Evolutionary conservation across 2,797 vertebrate species (phyloP).

Genomic region (Salmo trutta): DNA sequence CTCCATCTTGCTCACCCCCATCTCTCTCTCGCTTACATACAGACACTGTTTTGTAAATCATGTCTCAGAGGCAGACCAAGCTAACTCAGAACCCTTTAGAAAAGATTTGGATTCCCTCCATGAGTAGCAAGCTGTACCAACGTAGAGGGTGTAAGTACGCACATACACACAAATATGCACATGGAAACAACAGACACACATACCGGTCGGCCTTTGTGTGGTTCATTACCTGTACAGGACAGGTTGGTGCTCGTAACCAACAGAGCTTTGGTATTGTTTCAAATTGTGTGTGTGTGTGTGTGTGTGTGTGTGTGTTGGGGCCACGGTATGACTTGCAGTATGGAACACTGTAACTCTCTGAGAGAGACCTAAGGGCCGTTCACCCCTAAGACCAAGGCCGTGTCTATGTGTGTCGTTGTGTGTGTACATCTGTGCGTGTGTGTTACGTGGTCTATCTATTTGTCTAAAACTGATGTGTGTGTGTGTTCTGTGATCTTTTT

Average conservation of each 20-base stretch:
- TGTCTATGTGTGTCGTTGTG: conserved; percentile 11
- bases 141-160: conserved; percentile 85
- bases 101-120: conserved; percentile 86
- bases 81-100: conserved; percentile 83
- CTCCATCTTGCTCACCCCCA: not conserved
- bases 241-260: not conserved
- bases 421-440: conserved; percentile 2
- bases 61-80: conserved; percentile 67
- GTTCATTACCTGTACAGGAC: not conserved
- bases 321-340: not conserved
- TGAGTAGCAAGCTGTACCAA: conserved; percentile 70
- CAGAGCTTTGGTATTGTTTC: not conserved
- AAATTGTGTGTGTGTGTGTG: not conserved
- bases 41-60: conserved; percentile 40
- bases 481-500: not conserved
- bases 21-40: not conserved
- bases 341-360: not conserved
- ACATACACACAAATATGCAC: conserved; percentile 17
- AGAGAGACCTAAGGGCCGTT: conserved; percentile 41
- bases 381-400: conserved; percentile 31
- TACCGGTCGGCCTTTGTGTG: not conserved
- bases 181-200: conserved; percentile 1
- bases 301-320: not conserved
- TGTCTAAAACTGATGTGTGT: not conserved
- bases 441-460: not conserved